These are phyloP conservation scores for Spinus olivaceus DNA, from an alignment of 2,797 vertebrate species.

Conservation along the genomic window DNA sequence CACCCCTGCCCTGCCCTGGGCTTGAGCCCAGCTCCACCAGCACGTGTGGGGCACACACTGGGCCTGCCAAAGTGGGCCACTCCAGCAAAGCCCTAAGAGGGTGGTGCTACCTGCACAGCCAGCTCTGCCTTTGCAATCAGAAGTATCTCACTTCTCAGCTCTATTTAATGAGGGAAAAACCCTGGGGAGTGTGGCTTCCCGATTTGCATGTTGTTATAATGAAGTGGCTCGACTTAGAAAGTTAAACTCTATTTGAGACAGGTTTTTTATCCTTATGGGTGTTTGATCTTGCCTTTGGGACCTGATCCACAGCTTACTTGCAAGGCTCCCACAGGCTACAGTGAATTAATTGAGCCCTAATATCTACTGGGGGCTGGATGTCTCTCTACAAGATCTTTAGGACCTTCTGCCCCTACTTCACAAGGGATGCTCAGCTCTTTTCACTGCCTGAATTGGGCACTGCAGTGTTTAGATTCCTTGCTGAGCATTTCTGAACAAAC, in stretches of 20 bases:
- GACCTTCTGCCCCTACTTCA: neutral
- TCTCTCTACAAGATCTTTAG: neutral
- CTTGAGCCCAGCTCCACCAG: neutral
- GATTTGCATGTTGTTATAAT: neutral
- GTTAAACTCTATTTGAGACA: neutral
- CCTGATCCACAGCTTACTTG: neutral
- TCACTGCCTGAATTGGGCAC: neutral
- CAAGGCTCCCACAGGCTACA: neutral
- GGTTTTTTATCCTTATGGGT: neutral
- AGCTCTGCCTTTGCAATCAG: neutral
- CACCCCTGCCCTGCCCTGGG: neutral
- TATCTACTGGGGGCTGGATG: neutral
- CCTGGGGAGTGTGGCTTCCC: neutral
- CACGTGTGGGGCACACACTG: fast-evolving
- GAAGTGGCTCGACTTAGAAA: neutral
- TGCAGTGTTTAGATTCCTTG: neutral
- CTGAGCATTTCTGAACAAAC: neutral
- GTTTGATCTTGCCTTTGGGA: neutral
- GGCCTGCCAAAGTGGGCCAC: neutral
- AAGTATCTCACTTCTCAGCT: neutral
- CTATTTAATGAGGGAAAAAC: neutral
- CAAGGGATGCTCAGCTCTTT: neutral
- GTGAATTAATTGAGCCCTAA: neutral
- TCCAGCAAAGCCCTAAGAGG: neutral
- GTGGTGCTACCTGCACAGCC: neutral